Conservation (phyloP, 1,140 invertebrate species). For the Chironomus striatipennis region DNA sequence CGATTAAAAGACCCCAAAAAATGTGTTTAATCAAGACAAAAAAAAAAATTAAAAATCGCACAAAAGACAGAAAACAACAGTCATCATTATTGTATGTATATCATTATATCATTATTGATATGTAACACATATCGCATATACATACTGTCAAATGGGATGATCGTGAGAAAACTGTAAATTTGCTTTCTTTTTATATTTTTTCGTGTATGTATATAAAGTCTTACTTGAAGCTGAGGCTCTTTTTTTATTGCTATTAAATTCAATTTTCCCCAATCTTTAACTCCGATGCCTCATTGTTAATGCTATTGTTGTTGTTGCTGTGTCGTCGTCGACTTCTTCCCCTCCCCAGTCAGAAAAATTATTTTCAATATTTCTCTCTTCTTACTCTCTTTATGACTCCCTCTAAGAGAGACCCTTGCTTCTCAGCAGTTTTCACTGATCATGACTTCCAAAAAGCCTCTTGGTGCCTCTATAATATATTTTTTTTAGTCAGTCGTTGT, state of each 20-base stretch:
- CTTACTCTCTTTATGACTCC: background rate
- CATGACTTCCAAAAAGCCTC: too few relatives aligned
- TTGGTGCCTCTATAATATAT: too few relatives aligned
- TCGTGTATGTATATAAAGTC: background rate
- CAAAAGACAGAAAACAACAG: too few relatives aligned
- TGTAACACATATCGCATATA: too few relatives aligned
- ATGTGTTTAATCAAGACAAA: too few relatives aligned
- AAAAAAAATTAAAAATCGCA: too few relatives aligned
- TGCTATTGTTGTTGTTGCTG: background rate
- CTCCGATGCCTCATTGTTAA: background rate
- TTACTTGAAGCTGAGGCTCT: background rate
- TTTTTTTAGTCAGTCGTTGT: too few relatives aligned
- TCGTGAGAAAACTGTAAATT: constrained; percentile 12
- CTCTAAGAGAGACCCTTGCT: background rate
- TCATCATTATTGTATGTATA: too few relatives aligned
- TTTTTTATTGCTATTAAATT: background rate
- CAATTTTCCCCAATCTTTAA: background rate
- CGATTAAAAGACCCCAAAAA: too few relatives aligned
- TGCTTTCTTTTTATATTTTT: background rate
- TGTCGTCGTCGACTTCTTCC: background rate
- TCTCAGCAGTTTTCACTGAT: too few relatives aligned
- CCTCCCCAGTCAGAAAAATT: background rate
- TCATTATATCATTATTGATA: too few relatives aligned
- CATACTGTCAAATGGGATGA: too few relatives aligned
- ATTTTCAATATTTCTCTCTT: background rate